Evolutionary conservation across 2,113 vertebrate genomes (phyloP).

Genomic region (Strix aluco): DNA sequence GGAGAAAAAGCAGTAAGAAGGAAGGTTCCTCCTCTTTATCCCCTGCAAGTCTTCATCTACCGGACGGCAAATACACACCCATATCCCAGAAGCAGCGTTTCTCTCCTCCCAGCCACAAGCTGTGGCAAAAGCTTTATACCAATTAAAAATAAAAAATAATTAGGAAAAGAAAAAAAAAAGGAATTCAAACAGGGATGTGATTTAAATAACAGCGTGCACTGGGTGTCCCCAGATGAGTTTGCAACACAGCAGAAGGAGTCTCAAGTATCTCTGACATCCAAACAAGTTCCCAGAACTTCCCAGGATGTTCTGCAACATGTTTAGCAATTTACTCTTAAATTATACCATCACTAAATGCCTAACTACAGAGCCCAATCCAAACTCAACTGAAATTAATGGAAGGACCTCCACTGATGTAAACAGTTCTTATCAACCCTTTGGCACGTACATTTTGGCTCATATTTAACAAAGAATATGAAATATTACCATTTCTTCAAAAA

Average conservation of each 20-base stretch:
- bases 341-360: not conserved
- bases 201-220: not conserved
- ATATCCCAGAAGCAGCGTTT: not conserved
- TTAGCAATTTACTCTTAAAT: not conserved
- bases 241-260: not conserved
- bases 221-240: not conserved
- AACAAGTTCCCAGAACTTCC: not conserved
- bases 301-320: not conserved
- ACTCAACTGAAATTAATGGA: not conserved
- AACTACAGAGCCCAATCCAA: not conserved
- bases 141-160: not conserved
- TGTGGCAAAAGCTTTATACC: not conserved
- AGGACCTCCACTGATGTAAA: not conserved
- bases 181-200: not conserved
- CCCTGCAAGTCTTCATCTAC: not conserved
- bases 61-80: not conserved
- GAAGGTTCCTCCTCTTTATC: not conserved
- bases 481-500: not conserved
- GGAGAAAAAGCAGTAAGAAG: not conserved
- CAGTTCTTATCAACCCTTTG: not conserved
- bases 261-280: not conserved
- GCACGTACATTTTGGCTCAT: not conserved
- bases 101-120: not conserved
- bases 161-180: not conserved
- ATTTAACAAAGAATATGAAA: not conserved